A percentile compares a stretch with the other conserved stretches of the same genome.
phyloP scores from a whole-genome alignment of 1,140 invertebrate species.

The Trissolcus basalis region DNA sequence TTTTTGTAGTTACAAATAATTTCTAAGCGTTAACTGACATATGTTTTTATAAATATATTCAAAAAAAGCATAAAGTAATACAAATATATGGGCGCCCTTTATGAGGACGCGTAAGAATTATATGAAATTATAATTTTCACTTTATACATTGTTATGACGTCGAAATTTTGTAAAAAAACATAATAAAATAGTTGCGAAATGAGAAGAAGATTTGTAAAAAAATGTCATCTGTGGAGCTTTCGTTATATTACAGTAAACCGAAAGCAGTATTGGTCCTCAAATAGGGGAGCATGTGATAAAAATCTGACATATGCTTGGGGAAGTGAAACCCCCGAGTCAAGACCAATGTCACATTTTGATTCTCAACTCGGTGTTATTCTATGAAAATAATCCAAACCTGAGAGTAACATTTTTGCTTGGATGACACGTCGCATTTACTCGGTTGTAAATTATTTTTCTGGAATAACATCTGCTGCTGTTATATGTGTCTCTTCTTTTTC shows the following conservation, averaged over 20 bases:
- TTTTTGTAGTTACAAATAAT: conserved; percentile 34
- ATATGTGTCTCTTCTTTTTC: too few species aligned
- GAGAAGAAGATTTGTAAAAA: conserved; percentile 29
- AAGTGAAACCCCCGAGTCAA: neutral
- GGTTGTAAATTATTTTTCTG: too few species aligned
- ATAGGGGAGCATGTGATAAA: conserved; percentile 47
- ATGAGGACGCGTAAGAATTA: conserved; percentile 10
- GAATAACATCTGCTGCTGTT: too few species aligned
- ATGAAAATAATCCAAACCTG: conserved; percentile 10
- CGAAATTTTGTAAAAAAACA: conserved; percentile 37
- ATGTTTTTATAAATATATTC: conserved; percentile 45
- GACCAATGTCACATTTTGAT: conserved; percentile 6
- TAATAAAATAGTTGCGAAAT: conserved; percentile 19
- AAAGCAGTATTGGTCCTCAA: conserved; percentile 65
- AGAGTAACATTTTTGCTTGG: neutral
- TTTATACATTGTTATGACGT: conserved; percentile 48
- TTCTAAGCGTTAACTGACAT: conserved; percentile 49
- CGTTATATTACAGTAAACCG: conserved; percentile 58
- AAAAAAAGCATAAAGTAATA: conserved; percentile 37
- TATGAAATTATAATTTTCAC: conserved; percentile 33
- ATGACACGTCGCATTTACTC: neutral
- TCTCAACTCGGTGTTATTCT: conserved; percentile 19
- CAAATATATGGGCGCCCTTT: conserved; percentile 22
- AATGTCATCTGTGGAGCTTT: conserved; percentile 53
- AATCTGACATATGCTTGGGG: conserved; percentile 27